These are phyloP conservation scores for Drosophila nr. perissopoda DNA, from an alignment of 2,888 invertebrate genomes.

Conservation along the genomic window DNA sequence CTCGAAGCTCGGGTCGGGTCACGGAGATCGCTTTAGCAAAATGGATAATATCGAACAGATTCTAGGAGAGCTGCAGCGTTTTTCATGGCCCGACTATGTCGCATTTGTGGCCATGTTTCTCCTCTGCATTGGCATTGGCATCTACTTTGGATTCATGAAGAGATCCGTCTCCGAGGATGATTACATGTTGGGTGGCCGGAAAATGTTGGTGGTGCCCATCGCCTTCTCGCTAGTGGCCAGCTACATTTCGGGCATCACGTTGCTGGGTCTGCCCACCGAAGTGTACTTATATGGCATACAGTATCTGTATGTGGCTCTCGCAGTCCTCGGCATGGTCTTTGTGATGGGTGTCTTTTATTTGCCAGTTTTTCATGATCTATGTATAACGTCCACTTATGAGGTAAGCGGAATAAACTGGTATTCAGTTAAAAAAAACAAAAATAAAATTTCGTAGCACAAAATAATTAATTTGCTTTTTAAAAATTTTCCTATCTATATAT, in stretches of 20 bases:
- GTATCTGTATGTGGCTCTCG: slow-evolving; percentile 88
- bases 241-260: slow-evolving; percentile 91
- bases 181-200: slow-evolving; percentile 92
- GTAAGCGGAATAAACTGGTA: slow-evolving; percentile 83
- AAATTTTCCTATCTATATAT: no score
- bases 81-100: slow-evolving; percentile 84
- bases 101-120: slow-evolving; percentile 88
- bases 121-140: slow-evolving; percentile 90
- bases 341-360: slow-evolving; percentile 89
- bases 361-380: slow-evolving; percentile 90
- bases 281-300: slow-evolving; percentile 93
- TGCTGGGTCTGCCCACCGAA: slow-evolving; percentile 92
- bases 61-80: slow-evolving; percentile 82
- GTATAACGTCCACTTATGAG: slow-evolving; percentile 92
- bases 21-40: slow-evolving; percentile 1
- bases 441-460: not conserved
- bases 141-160: slow-evolving; percentile 91
- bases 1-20: not conserved
- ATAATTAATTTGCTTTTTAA: not conserved
- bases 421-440: not conserved
- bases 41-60: slow-evolving; percentile 84
- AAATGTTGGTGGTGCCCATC: slow-evolving; percentile 92
- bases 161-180: slow-evolving; percentile 88
- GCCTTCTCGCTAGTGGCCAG: slow-evolving; percentile 93
- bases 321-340: slow-evolving; percentile 88